These are phyloP conservation scores for Brachionus plicatilis DNA, from an alignment of 1,140 invertebrate genomes.

Conservation along the genomic window DNA sequence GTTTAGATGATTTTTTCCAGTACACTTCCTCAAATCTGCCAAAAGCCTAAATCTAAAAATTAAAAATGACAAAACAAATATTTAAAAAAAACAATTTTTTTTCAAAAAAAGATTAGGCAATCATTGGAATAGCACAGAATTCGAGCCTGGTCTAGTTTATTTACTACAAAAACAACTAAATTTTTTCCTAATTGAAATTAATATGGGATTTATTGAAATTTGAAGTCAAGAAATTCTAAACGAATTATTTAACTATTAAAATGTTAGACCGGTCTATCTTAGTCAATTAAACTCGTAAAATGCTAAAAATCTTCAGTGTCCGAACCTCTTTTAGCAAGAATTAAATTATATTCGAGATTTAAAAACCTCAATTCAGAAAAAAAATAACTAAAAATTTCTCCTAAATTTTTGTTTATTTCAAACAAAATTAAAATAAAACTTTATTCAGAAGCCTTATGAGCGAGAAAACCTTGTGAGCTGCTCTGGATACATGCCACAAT, in stretches of 20 bases:
- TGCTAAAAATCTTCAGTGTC: not conserved
- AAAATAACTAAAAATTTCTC: not conserved
- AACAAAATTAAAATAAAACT: not conserved
- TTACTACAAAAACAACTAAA: not conserved
- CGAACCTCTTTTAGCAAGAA: not conserved
- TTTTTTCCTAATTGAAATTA: not conserved
- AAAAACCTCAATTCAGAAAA: not conserved
- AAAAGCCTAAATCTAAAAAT: not conserved
- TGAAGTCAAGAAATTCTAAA: conserved; percentile 14
- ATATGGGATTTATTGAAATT: conserved; percentile 3
- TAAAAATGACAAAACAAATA: not conserved
- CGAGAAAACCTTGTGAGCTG: not conserved
- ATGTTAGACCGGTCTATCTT: not conserved
- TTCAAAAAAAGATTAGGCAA: not conserved
- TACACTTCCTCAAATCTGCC: not conserved
- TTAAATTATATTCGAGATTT: not conserved
- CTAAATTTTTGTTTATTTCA: not conserved
- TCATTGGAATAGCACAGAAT: not conserved
- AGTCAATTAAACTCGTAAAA: not conserved
- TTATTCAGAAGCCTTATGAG: not conserved
- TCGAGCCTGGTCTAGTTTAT: not conserved
- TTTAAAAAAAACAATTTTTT: not conserved
- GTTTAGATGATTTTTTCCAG: not conserved
- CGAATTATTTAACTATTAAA: conserved; percentile 21
- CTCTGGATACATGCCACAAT: not conserved